A percentile compares a stretch with the other conserved stretches of the same genome.
phyloP scores from a whole-genome alignment of 2,113 vertebrate genomes.

The Jacana jacana region DNA sequence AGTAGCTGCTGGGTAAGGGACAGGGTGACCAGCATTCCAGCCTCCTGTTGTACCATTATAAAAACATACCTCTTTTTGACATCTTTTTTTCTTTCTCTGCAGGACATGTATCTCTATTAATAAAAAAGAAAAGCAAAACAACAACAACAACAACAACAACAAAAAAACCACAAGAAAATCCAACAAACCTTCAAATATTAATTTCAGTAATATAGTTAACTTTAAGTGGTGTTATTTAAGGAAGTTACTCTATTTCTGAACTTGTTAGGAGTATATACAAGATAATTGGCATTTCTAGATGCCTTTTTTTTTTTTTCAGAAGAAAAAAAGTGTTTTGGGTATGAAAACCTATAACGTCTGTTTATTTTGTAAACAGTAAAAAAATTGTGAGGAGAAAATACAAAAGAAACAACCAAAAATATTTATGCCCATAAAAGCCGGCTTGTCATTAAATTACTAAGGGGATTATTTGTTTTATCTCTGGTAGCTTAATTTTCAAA shows the following conservation, averaged over 20 bases:
- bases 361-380: not conserved
- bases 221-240: not conserved
- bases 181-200: not conserved
- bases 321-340: not conserved
- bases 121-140: not conserved
- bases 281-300: not conserved
- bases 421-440: not conserved
- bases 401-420: not conserved
- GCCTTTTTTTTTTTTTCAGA: not conserved
- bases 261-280: not conserved
- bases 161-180: too few species aligned
- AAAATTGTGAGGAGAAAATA: not conserved
- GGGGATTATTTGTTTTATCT: not conserved
- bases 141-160: too few species aligned
- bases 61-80: not conserved
- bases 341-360: not conserved
- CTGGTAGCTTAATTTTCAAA: not conserved
- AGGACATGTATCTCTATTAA: not conserved
- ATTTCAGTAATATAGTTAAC: not conserved
- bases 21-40: not conserved
- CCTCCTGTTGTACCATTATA: not conserved
- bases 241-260: not conserved
- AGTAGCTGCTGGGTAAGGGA: not conserved
- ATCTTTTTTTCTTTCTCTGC: not conserved
- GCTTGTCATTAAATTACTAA: not conserved